Base-by-base conservation (phyloP, 2,797 vertebrate species). In the Catostomus latipinnis region DNA sequence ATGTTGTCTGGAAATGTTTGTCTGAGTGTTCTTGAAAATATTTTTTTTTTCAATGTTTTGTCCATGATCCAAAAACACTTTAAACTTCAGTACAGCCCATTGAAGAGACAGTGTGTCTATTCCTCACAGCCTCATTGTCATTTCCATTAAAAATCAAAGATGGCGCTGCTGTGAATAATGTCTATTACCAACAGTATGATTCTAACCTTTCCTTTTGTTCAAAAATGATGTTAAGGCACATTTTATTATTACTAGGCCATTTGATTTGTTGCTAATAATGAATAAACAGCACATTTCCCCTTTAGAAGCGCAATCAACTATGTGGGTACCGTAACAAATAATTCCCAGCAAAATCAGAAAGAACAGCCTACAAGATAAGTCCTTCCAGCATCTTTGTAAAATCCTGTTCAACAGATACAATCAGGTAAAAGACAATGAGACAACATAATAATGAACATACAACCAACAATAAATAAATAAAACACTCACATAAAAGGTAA, bases 331-430 rank as follows among this genome's bases (percentile, higher is more conserved):
- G 85, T 81, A 89, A 88, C 14, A 89, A 91, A 70, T 87, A 91
- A 92, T 94, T 94, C 93, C 94, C 93, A 94, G 93, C 93, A 92
- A 92, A 87, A 88, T 84, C 85, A 89, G 88, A 87, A 91, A 89
- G 83, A 86, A 80, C 76, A 66, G 74, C 66, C 3, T 57, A 69
- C 53, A 58, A 34, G 50, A 48, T 65, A 78, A 82, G 68, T 88
- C 84, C 85, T 88, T 89, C 89, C 82, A 85, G 84, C 87, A 87
- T 91, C 80, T 73, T 91, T 86, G 34, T 34, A 92, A 85, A 91
- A 89, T 89, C 94, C 92, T 94, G 93, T 92, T 94, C 91, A 94
- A 93, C 92, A 94, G 93, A 93, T 93, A 91, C 88, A 90, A 85
- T 78, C 86, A 86, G 84, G 88, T 88, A 90, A 91, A 92, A 93